These are phyloP conservation scores for Cotesia typhae DNA, from an alignment of 1,140 invertebrate species.

Conservation along the genomic window DNA sequence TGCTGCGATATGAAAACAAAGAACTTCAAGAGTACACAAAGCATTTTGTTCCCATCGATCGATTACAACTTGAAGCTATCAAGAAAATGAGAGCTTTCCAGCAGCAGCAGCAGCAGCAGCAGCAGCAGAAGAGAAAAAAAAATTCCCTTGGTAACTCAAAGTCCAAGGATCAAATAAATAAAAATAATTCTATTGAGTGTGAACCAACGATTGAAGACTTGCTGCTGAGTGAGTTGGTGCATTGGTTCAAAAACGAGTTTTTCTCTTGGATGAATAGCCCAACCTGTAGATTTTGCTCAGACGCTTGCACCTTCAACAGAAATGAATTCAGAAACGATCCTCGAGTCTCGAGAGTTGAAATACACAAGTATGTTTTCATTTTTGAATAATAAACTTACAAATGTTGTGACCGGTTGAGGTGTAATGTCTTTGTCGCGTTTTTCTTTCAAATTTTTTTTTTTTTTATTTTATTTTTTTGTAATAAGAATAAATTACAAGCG, in stretches of 20 bases:
- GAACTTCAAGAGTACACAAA: slow-evolving; percentile 69
- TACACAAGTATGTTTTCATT: slow-evolving; percentile 52
- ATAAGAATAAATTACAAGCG: too few species aligned
- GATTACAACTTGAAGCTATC: slow-evolving; percentile 70
- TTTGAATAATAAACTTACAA: neutral
- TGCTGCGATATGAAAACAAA: slow-evolving; percentile 73
- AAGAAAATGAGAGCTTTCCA: slow-evolving; percentile 71
- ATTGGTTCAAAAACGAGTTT: slow-evolving; percentile 93
- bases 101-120: slow-evolving; percentile 53
- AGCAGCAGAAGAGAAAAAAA: slow-evolving; percentile 43
- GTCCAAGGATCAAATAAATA: neutral
- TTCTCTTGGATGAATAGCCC: slow-evolving; percentile 90
- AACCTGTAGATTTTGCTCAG: slow-evolving; percentile 74
- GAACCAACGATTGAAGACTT: slow-evolving; percentile 76
- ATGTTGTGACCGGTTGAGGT: too few species aligned
- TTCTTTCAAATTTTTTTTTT: too few species aligned
- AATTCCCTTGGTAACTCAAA: slow-evolving; percentile 10
- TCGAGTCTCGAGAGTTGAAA: slow-evolving; percentile 63
- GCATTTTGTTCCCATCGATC: slow-evolving; percentile 69
- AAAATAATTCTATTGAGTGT: slow-evolving; percentile 34
- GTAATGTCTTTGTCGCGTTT: too few species aligned
- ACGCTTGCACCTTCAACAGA: slow-evolving; percentile 59
- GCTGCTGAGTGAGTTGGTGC: slow-evolving; percentile 79
- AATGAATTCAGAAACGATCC: slow-evolving; percentile 50
- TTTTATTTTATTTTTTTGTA: too few species aligned